These are phyloP conservation scores for Phymorhynchus buccinoides DNA, from an alignment of 1,140 invertebrate genomes.

Conservation along the genomic window DNA sequence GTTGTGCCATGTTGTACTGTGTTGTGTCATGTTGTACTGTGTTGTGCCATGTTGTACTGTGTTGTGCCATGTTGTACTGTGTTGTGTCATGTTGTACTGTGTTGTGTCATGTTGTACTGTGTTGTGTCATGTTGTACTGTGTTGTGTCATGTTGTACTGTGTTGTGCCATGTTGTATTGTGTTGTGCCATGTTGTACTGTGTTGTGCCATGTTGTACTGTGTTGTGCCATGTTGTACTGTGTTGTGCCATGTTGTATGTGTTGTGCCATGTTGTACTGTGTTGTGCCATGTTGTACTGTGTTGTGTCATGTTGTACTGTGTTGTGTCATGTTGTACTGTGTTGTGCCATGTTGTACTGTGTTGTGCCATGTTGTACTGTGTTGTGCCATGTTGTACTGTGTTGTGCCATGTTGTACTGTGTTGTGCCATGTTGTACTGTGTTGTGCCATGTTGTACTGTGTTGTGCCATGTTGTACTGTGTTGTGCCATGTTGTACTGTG, in stretches of 20 bases:
- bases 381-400: too few species aligned
- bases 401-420: too few species aligned
- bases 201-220: not conserved
- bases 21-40: too few species aligned
- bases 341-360: too few species aligned
- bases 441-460: too few species aligned
- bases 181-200: not conserved
- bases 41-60: constrained; percentile 14
- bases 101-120: not conserved
- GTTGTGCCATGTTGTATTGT: not conserved
- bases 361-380: too few species aligned
- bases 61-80: not conserved
- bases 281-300: not conserved
- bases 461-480: too few species aligned
- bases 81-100: not conserved
- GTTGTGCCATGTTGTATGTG: too few species aligned
- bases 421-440: too few species aligned
- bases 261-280: not conserved
- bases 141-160: not conserved
- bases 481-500: too few species aligned
- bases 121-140: not conserved
- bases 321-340: too few species aligned
- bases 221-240: not conserved
- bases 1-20: not conserved
- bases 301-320: not conserved